Base-by-base conservation (phyloP, 2,888 invertebrate species). In the Metacarcinus magister region DNA sequence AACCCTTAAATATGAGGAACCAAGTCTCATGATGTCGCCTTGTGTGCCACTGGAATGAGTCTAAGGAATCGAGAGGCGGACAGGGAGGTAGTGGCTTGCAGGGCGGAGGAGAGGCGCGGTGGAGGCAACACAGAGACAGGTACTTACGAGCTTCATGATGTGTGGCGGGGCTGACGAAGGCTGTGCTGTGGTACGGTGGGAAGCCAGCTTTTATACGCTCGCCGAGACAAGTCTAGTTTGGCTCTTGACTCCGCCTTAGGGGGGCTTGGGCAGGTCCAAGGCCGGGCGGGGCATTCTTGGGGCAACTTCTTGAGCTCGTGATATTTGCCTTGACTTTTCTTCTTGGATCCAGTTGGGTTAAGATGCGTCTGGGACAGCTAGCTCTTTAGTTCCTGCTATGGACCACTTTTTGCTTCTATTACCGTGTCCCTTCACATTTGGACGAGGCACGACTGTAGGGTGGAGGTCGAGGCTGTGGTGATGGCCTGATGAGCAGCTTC, bases 201-300 rank as follows among this genome's bases (percentile, higher is more conserved):
- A 32, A 32, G 82, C 32, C 82, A 13, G 82, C 82, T 82, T 82
- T 32, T 82, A 82, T 82, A 82, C 32, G 82, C 82, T 82, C 82
- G 82, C 82, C 82, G 82, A 82, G 32, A 82, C 82, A 82, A 32
- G 82, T 82, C 82, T 82, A 82, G 82, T 82, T 82, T 82, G 82
- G 10, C 28, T 82, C 82, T 13, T 82, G 82, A 82, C 82, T 82
- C 82, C 82, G 82, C 82, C 82, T 82, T 82, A 82, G 8, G 32
- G 82, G 82, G 5, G 5, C 32, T 2, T 4, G 82, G 28, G 28
- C 28, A 32, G 82, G 28, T 32, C 82, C 82, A 82, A 82, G 82
- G 82, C 28, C 82, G 82, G 32, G 82, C 28, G 82, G 82, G 82
- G 82, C 82, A 28, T 82, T 82, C 82, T 82, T 28, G 28, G 82